phyloP scores from a whole-genome alignment of 2,797 vertebrate genomes.

The Notoglanidium macrostoma region DNA sequence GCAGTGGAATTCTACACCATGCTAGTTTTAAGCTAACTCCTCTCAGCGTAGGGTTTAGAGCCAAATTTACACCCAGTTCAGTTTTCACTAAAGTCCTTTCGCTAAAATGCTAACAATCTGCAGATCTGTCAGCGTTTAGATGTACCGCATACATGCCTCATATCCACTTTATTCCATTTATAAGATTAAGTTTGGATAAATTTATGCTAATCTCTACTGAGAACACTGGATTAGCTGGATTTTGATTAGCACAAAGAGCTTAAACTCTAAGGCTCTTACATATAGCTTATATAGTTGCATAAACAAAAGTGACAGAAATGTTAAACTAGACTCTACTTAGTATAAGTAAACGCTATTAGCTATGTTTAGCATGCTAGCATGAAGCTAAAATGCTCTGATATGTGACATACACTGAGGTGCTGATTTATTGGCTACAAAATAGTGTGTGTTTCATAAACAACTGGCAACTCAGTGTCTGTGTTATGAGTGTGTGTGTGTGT shows the following conservation, averaged over 20 bases:
- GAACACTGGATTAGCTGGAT: conserved; percentile 16
- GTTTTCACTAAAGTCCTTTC: not conserved
- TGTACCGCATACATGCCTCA: not conserved
- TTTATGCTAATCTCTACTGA: conserved; percentile 25
- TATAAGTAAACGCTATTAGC: not conserved
- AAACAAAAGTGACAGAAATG: not conserved
- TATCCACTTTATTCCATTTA: conserved; percentile 11
- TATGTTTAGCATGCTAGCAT: conserved; percentile 8
- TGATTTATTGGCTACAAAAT: not conserved
- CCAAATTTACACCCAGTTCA: not conserved
- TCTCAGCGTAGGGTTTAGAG: not conserved
- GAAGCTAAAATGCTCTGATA: not conserved
- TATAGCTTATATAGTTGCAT: not conserved
- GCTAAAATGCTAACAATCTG: not conserved
- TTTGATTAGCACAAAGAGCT: conserved; percentile 15
- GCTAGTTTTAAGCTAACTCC: not conserved
- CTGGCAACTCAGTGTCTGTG: conserved; percentile 27
- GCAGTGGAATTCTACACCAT: not conserved
- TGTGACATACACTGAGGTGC: not conserved
- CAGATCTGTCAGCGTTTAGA: not conserved
- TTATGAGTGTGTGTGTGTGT: conserved; percentile 41
- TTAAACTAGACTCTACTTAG: not conserved
- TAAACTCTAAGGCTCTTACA: not conserved
- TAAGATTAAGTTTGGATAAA: not conserved
- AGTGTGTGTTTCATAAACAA: not conserved